Base-by-base conservation (phyloP, 2,797 vertebrate genomes). In the Halcyon leucocephala region DNA sequence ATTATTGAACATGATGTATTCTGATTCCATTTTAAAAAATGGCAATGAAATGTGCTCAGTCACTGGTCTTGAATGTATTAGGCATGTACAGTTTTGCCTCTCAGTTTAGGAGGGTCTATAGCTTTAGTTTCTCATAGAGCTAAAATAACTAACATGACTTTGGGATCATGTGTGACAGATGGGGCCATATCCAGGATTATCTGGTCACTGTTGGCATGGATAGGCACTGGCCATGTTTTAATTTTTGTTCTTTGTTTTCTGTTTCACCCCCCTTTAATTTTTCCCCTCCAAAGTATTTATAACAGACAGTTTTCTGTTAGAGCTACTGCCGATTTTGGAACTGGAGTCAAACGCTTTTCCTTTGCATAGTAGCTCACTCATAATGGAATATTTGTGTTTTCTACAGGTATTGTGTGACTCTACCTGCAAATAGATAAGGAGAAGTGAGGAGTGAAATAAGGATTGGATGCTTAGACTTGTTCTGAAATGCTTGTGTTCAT, bases 271-370 rank as follows among this genome's bases (percentile, higher is more conserved):
- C 46, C 22, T 20, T 20, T 22, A 48, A 22, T 25, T 39, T 16
- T 3, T 1, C 3, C 1, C 2, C 10, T 5, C 1, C 1, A 1
- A 1, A 12, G 9, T 31, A 29, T 41, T 86, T 2, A 0, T n/a
- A 67, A 26, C 19, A 42, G 41, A 19, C 39, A 51, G 29, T 39
- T 72, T 85, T 14, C 29, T 58, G 42, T 62, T 14, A 70, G 26
- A 82, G 8, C 10, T 58, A 7, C 41, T 82, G 31, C 9, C 6
- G 72, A 0, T 33, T 82, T 51, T 72, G 74, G n/a, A 76, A 9
- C 10, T 9, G 3, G 24, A 80, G 18, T 65, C 37, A 31, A 76
- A 82, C 78, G 33, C 12, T 73, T 83, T 88, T 14, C 37, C 21
- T 86, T 76, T 69, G 41, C 12, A 0, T 14, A 29, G 48, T 29